phyloP scores from a whole-genome alignment of 2,888 invertebrate genomes.

The Amphipyra tragopoginis region DNA sequence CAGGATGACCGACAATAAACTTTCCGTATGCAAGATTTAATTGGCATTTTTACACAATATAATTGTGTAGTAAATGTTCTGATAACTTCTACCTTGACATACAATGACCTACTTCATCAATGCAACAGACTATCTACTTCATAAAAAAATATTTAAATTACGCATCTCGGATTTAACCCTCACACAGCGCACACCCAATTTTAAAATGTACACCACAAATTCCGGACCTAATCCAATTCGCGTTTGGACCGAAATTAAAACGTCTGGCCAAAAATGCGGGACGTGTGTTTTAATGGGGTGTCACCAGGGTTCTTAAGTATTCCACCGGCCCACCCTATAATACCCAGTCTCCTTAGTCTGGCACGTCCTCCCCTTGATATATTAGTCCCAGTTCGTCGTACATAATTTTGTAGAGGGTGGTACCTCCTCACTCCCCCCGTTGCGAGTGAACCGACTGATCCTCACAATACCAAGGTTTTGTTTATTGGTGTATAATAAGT shows the following conservation, averaged over 20 bases:
- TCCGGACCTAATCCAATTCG: constrained; percentile 68
- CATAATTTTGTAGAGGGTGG: constrained; percentile 89
- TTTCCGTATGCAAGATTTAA: constrained; percentile 24
- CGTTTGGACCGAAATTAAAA: constrained; percentile 83
- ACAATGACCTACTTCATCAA: constrained; percentile 32
- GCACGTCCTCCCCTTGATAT: constrained; percentile 90
- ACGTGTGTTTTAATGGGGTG: constrained; percentile 90
- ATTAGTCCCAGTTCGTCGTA: constrained; percentile 90
- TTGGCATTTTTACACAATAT: constrained; percentile 30
- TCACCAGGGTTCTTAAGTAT: constrained; percentile 89
- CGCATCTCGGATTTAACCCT: constrained; percentile 52
- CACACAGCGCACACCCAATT: constrained; percentile 49
- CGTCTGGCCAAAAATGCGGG: constrained; percentile 87
- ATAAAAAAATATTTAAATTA: constrained; percentile 49
- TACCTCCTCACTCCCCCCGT: constrained; percentile 73
- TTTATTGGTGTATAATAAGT: constrained; percentile 86
- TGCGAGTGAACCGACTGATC: constrained; percentile 80
- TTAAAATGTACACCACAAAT: constrained; percentile 58
- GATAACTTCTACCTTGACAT: constrained; percentile 42
- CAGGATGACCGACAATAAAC: constrained; percentile 16
- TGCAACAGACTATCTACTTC: constrained; percentile 25
- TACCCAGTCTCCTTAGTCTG: constrained; percentile 89
- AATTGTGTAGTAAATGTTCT: constrained; percentile 30
- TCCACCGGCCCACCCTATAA: constrained; percentile 88
- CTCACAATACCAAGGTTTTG: constrained; percentile 87